Conservation (phyloP, 23 tunicate species). For the Trididemnum clinides region DNA sequence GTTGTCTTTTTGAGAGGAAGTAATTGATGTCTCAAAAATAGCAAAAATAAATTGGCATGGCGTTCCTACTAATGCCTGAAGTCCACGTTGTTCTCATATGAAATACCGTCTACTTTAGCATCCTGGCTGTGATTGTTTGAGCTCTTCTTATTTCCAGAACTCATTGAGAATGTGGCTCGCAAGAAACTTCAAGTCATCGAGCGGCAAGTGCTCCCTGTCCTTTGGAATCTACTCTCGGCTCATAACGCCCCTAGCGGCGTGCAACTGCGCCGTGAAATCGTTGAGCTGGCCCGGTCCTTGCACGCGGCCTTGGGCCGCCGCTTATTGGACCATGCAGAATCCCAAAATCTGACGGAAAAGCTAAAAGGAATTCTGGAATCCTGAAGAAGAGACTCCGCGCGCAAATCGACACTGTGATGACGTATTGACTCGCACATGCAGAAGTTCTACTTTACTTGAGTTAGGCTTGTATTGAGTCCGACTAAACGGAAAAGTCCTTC, state of each 20-base stretch:
- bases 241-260: slow-evolving; percentile 34
- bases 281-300: slow-evolving; percentile 47
- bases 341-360: slow-evolving; percentile 14
- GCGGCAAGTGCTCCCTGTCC: slow-evolving; percentile 67
- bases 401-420: not conserved
- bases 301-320: slow-evolving; percentile 33
- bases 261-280: slow-evolving; percentile 46
- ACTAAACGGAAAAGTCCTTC: no score
- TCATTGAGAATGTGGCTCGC: slow-evolving; percentile 27
- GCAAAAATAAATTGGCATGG: no score
- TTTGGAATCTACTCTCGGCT: slow-evolving; percentile 63
- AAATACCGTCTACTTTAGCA: no score
- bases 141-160: slow-evolving; percentile 33
- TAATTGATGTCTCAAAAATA: no score
- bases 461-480: no score
- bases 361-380: slow-evolving; percentile 10
- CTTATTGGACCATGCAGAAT: slow-evolving; percentile 63
- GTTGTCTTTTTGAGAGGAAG: no score
- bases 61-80: no score
- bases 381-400: not conserved
- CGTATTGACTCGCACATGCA: no score
- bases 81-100: no score
- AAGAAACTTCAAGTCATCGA: slow-evolving; percentile 54
- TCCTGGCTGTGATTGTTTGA: no score
- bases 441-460: no score